Evolutionary conservation across 92 coral and sea anemone genomes (phyloP), one percentile per base, ranked within the genome.

Genomic region (Nematostella vectensis): DNA sequence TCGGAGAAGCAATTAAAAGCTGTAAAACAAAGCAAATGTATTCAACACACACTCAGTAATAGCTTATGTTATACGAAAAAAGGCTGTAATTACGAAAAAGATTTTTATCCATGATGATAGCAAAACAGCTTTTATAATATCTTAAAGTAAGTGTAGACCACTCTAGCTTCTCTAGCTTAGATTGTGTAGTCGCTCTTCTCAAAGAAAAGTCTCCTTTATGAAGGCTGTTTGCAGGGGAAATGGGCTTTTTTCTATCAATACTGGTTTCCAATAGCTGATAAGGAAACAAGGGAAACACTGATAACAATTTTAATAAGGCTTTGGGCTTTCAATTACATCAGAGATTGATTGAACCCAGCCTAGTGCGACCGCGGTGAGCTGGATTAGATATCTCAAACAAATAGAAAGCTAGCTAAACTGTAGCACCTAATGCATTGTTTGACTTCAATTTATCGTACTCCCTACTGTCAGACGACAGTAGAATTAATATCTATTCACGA

Each of bases 1-100:
- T 36, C 42, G 8, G 51, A 11, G 18, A 45, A 45, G 51, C 51
- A 45, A 45, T 45, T 45, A 45, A 45, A 45, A 19, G 11, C 23
- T 4, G 51, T 4, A 17, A 17, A 45, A 45, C 21, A 45, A 45
- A 33, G 15, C 6, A 6, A 33, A 33, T 33, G 6, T 6, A 33
- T n/a, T n/a, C n/a, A n/a, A n/a, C n/a, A n/a, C n/a, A n/a, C n/a
- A n/a, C n/a, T n/a, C n/a, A n/a, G n/a, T n/a, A n/a, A n/a, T n/a
- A n/a, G n/a, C n/a, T n/a, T n/a, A n/a, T n/a, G n/a, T n/a, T n/a
- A n/a, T n/a, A n/a, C n/a, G n/a, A n/a, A n/a, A n/a, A n/a, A n/a
- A n/a, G n/a, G n/a, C n/a, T n/a, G n/a, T n/a, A n/a, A n/a, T n/a
- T n/a, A n/a, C n/a, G n/a, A n/a, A n/a, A n/a, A n/a, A n/a, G n/a